Percentiles rank a stretch among this genome's conserved stretches.
Evolutionary conservation across 2,888 invertebrate species (phyloP).

Genomic region (Parnassius smintheus): DNA sequence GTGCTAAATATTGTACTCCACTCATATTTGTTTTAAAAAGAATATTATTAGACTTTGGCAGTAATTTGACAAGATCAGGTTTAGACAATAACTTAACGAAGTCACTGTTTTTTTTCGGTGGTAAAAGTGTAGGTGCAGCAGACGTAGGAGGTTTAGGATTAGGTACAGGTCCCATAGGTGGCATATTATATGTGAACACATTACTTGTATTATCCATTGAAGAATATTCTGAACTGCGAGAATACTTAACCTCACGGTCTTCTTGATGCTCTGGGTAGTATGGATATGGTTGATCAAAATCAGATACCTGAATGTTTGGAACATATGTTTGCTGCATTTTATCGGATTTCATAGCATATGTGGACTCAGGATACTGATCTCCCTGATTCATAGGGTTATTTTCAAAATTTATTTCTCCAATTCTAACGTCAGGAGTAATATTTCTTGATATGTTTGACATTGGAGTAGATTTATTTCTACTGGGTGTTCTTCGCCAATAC

Average conservation of each 20-base stretch:
- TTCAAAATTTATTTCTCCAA: constrained; percentile 60
- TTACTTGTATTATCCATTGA: constrained; percentile 52
- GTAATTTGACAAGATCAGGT: constrained; percentile 57
- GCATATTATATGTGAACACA: constrained; percentile 54
- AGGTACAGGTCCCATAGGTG: constrained; percentile 41
- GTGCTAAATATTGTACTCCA: constrained; percentile 61
- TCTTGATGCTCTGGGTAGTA: constrained; percentile 65
- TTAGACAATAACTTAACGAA: constrained; percentile 63
- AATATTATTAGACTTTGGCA: constrained; percentile 66
- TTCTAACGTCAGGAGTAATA: constrained; percentile 55
- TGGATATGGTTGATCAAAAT: constrained; percentile 60
- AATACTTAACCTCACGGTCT: constrained; percentile 70
- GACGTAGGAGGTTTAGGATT: constrained; percentile 49
- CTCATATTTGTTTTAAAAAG: constrained; percentile 63
- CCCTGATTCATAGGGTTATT: constrained; percentile 43
- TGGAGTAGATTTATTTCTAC: constrained; percentile 56
- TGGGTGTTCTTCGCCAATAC: constrained; percentile 69
- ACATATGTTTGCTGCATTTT: constrained; percentile 59
- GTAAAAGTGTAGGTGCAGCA: constrained; percentile 39
- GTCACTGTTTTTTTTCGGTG: constrained; percentile 52
- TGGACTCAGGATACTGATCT: constrained; percentile 45
- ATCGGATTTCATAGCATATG: constrained; percentile 57
- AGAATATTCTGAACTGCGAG: constrained; percentile 67
- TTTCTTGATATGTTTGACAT: constrained; percentile 55
- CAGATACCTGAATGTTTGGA: constrained; percentile 44